Base-by-base conservation (phyloP, 2,113 vertebrate genomes). In the Syngnathus typhle region DNA sequence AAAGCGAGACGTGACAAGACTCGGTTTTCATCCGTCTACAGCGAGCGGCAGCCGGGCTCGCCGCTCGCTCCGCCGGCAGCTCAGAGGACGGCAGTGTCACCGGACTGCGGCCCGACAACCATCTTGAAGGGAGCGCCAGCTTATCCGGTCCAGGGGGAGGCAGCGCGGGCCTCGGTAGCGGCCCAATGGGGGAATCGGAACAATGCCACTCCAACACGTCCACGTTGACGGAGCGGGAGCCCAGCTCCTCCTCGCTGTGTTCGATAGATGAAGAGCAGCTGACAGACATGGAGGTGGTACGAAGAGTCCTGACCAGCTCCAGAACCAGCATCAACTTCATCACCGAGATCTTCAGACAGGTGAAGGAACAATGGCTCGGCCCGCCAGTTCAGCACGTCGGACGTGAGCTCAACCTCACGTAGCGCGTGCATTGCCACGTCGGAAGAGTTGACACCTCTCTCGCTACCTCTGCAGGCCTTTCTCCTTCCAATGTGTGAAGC, bases 231-330 rank as follows among this genome's bases (percentile, higher is more conserved):
- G 97, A 99, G 77, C 90, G 97, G 76, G 96, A 98, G 68, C 97
- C 97, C n/a, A 98, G 97, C 89, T 96, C 96, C 54, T 99, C 96
- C 46, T 98, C 96, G n/a, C 94, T 99, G 54, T 98, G 96, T 82
- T 98, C 95, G 81, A 95, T 98, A 83, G 96, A 97, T 39, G 96
- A 98, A 81, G 97, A 99, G 41, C 95, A 98, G 89, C 93, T 98
- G 71, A 98, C 95, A 0, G 96, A 98, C 80, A 95, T 98, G 84
- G 97, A 98, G 91, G 96, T 99, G 77, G 95, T 98, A 74, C 92
- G 96, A 52, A 94, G 92, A 82, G 96, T 98, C 8, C 95, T 99
- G 82, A 98, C 94, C 88, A 93, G 90, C 83, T 96, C 93, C 83
- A 93, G 95, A 84, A 95, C 91, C 86, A 96, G 98, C 16, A 94